Percentiles rank a stretch among this genome's conserved stretches.
Conservation (phyloP, 2,888 invertebrate species). For the Andrena haemorrhoa region DNA sequence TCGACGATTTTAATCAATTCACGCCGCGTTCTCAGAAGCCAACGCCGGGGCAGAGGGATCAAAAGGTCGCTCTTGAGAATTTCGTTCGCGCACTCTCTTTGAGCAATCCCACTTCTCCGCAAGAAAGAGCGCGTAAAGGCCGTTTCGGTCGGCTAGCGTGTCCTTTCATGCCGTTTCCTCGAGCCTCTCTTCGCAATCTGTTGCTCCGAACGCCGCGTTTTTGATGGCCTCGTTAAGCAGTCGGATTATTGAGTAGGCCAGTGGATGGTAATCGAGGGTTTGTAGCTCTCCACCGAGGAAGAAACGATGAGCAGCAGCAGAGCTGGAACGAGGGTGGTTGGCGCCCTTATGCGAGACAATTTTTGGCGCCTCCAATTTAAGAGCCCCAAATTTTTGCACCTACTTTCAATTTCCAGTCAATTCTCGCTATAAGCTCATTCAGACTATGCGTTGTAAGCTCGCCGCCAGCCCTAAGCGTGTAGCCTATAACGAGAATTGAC, state of each 20-base stretch:
- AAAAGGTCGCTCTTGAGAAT: slow-evolving; percentile 37
- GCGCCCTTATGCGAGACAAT: too few species aligned
- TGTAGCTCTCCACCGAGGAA: neutral
- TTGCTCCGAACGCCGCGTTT: slow-evolving; percentile 14
- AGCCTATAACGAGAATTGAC: too few species aligned
- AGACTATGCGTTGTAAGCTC: too few species aligned
- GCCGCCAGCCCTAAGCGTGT: too few species aligned
- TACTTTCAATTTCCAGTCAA: too few species aligned
- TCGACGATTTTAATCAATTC: slow-evolving; percentile 34
- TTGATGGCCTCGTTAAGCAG: slow-evolving; percentile 18
- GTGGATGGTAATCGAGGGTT: slow-evolving; percentile 16
- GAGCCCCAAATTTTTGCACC: too few species aligned
- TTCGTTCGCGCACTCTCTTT: slow-evolving; percentile 14
- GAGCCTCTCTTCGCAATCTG: slow-evolving; percentile 30
- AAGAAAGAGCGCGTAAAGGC: slow-evolving; percentile 11
- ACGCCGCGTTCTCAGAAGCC: slow-evolving; percentile 3
- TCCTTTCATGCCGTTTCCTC: slow-evolving; percentile 21
- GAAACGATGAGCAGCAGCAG: neutral
- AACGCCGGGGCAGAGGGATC: neutral
- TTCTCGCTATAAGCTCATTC: too few species aligned
- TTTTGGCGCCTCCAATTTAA: too few species aligned
- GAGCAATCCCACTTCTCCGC: slow-evolving; percentile 12
- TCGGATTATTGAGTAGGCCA: neutral
- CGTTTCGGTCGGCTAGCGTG: neutral
- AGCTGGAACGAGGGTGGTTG: neutral